Percentiles rank a stretch among this genome's conserved stretches.
These are phyloP conservation scores for Echiichthys vipera DNA, from an alignment of 2,797 vertebrate genomes.

Conservation along the genomic window DNA sequence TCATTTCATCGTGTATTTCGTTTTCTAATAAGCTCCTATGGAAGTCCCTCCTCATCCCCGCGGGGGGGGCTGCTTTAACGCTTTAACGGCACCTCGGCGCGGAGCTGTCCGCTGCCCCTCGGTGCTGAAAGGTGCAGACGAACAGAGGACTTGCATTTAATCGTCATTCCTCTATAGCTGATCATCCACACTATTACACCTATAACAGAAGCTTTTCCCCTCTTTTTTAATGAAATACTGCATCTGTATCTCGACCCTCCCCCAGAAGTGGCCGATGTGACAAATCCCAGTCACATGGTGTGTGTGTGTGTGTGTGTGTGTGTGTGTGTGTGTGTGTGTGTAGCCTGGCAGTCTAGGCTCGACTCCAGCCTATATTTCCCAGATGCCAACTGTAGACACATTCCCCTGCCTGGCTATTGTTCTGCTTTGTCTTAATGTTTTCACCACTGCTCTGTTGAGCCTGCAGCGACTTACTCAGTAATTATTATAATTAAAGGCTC, in stretches of 20 bases:
- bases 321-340: too few species aligned
- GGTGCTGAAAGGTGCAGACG: conserved; percentile 71
- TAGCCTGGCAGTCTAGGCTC: conserved; percentile 17
- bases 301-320: too few species aligned
- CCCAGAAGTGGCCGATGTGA: conserved; percentile 52
- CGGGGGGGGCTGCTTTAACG: conserved; percentile 15
- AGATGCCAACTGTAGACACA: conserved; percentile 46
- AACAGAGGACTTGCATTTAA: background rate
- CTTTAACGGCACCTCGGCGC: conserved; percentile 18
- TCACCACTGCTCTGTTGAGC: background rate
- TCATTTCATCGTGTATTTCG: background rate
- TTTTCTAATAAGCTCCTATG: background rate
- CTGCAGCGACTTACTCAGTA: conserved; percentile 2
- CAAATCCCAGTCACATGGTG: conserved; percentile 68
- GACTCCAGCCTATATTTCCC: conserved; percentile 41
- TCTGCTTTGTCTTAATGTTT: conserved; percentile 29
- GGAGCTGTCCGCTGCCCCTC: conserved; percentile 71
- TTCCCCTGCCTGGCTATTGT: conserved; percentile 26
- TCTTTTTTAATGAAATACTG: conserved; percentile 1
- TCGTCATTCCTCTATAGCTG: background rate
- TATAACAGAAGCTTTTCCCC: background rate
- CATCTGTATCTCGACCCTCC: conserved; percentile 32
- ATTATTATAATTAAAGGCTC: background rate
- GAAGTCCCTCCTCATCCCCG: background rate
- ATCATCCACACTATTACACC: conserved; percentile 9